These are phyloP conservation scores for Caerostris extrusa DNA, from an alignment of 1,140 invertebrate species.

Conservation along the genomic window DNA sequence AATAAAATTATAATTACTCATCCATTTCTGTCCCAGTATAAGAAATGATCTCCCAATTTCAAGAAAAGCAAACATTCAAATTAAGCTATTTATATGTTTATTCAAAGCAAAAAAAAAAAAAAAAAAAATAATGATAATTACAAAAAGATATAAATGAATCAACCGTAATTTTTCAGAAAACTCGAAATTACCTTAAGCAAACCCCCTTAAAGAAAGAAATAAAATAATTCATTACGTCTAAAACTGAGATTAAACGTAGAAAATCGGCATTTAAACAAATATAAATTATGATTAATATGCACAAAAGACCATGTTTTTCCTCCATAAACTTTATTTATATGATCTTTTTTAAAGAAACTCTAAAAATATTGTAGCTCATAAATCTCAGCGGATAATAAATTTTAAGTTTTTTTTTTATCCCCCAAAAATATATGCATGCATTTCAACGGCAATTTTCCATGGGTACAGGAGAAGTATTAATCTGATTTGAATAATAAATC, in stretches of 20 bases:
- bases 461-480: slow-evolving; percentile 55
- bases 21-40: no score
- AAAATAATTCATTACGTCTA: neutral
- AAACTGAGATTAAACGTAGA: neutral
- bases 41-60: no score
- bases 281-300: slow-evolving; percentile 21
- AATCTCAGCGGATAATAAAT: slow-evolving; percentile 9
- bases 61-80: no score
- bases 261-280: slow-evolving; percentile 18
- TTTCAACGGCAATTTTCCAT: slow-evolving; percentile 42
- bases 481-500: slow-evolving; percentile 71
- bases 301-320: neutral
- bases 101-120: no score
- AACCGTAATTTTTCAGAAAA: no score
- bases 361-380: neutral
- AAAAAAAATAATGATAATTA: no score
- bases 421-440: slow-evolving; percentile 22
- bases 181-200: neutral
- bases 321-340: neutral
- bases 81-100: no score
- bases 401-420: neutral
- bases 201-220: neutral
- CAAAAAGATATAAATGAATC: no score
- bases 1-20: no score
- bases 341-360: slow-evolving; percentile 20